phyloP scores from a whole-genome alignment of 1,140 invertebrate species.

The Adoxophyes honmai region DNA sequence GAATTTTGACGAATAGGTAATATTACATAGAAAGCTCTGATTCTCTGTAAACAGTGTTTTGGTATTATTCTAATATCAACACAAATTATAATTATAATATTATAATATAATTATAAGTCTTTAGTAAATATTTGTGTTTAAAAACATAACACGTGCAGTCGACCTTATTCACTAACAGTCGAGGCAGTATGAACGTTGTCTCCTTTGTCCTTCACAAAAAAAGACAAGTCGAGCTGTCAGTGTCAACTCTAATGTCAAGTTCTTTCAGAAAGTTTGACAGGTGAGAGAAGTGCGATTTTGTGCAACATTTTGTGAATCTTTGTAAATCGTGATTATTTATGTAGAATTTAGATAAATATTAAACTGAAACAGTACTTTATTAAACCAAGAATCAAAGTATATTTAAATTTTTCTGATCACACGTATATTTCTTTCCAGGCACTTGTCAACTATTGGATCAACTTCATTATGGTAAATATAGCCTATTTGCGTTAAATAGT shows the following conservation, averaged over 20 bases:
- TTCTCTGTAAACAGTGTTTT: no score
- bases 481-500: not conserved
- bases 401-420: not conserved
- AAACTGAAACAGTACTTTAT: not conserved
- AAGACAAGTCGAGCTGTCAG: not conserved
- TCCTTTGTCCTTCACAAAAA: not conserved
- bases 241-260: conserved; percentile 1
- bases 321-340: conserved; percentile 24
- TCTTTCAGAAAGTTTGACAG: conserved; percentile 53
- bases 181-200: no score
- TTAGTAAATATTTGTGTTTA: no score
- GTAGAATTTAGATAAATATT: not conserved
- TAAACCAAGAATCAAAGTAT: not conserved
- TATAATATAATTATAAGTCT: no score
- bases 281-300: conserved; percentile 30
- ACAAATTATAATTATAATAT: no score
- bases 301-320: conserved; percentile 29
- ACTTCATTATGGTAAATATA: conserved; percentile 7
- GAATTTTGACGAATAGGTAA: no score
- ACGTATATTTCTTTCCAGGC: conserved; percentile 16
- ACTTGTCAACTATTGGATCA: conserved; percentile 4
- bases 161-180: no score
- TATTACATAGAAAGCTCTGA: no score
- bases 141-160: no score
- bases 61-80: no score